phyloP scores from a whole-genome alignment of 1,140 invertebrate genomes.

The Dermatophagoides farinae region DNA sequence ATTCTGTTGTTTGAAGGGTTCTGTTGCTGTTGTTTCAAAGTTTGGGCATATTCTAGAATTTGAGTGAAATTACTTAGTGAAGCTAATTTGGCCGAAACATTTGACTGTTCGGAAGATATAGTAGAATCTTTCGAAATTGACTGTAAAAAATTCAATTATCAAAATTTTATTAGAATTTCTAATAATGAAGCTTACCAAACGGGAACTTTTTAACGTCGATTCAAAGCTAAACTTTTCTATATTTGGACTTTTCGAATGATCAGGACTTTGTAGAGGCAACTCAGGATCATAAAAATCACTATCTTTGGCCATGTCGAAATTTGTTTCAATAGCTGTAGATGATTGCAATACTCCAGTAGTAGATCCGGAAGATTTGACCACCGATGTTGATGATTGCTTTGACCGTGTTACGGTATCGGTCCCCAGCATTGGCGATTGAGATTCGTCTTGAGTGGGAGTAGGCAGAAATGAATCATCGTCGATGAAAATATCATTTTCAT shows the following conservation, averaged over 20 bases:
- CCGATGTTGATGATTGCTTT: not conserved
- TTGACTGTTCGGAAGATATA: not conserved
- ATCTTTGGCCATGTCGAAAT: not conserved
- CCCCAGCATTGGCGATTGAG: not conserved
- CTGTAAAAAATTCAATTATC: no score
- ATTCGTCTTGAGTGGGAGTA: slow-evolving; percentile 17
- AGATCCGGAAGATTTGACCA: no score
- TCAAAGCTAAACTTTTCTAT: not conserved
- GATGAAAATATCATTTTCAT: not conserved
- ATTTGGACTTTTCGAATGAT: not conserved
- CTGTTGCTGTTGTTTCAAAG: not conserved
- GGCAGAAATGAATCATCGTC: slow-evolving; percentile 7
- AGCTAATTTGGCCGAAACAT: not conserved
- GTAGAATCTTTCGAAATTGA: not conserved
- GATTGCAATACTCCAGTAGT: not conserved
- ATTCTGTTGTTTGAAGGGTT: no score
- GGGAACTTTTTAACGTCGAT: no score
- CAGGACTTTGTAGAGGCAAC: slow-evolving; percentile 14
- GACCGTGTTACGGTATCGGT: not conserved
- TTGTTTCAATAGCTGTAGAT: not conserved
- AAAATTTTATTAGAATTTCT: no score
- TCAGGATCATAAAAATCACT: slow-evolving; percentile 30
- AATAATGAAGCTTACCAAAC: no score
- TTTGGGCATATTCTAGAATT: not conserved
- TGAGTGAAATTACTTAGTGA: not conserved